Percentiles rank a stretch among this genome's conserved stretches.
Conservation (phyloP, 2,888 invertebrate genomes). For the Branchinecta sandiegonensis region DNA sequence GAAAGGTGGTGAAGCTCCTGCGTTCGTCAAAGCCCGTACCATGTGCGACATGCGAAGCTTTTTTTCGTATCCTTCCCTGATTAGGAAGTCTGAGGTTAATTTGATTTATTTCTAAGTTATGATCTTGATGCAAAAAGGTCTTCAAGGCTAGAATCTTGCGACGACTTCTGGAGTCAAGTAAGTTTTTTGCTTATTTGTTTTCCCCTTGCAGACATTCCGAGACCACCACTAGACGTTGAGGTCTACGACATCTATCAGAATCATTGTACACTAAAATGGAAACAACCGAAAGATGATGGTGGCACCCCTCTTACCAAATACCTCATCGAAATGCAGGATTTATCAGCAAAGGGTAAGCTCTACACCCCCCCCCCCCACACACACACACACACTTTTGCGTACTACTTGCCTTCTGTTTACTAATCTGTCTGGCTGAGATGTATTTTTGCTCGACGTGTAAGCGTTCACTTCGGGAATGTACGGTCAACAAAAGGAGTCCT, state of each 20-base stretch:
- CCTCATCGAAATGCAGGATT: slow-evolving; percentile 62
- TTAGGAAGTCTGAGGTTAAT: not conserved
- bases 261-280: slow-evolving; percentile 73
- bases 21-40: no score
- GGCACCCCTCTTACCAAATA: slow-evolving; percentile 73
- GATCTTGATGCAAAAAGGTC: no score
- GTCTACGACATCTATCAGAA: slow-evolving; percentile 75
- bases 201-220: slow-evolving; percentile 53
- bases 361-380: not conserved
- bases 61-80: not conserved
- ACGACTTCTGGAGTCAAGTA: not conserved
- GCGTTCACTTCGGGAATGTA: no score
- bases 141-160: no score
- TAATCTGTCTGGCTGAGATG: no score
- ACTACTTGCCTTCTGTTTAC: no score
- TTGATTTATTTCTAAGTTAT: no score
- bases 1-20: no score
- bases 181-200: slow-evolving; percentile 17
- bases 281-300: slow-evolving; percentile 71
- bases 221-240: slow-evolving; percentile 65
- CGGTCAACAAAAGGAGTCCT: no score
- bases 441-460: no score
- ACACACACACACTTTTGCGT: no score
- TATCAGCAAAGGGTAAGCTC: slow-evolving; percentile 37
- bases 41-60: no score